Conservation (phyloP, 2,797 vertebrate species). For the Ibycter americanus region DNA sequence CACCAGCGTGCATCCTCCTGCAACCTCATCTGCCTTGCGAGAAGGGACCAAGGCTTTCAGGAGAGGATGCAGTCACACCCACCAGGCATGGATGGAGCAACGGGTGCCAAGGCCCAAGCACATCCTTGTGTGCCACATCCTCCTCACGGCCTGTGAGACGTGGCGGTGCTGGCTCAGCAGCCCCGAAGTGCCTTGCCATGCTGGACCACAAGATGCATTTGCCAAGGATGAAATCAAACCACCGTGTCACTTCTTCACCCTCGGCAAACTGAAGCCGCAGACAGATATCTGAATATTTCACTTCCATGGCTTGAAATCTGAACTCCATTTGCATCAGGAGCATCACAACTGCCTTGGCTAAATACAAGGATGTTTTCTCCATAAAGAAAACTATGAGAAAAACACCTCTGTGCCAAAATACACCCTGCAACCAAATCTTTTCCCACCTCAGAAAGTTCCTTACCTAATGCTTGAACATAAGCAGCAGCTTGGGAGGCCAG, state of each 20-base stretch:
- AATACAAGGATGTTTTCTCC: not conserved
- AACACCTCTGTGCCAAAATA: not conserved
- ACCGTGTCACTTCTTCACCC: not conserved
- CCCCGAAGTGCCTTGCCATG: accelerated
- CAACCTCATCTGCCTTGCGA: not conserved
- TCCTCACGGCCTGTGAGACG: accelerated
- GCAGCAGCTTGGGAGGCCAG: not conserved
- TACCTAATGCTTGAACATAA: not conserved
- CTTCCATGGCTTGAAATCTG: not conserved
- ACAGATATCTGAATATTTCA: not conserved
- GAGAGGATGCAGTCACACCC: too few species aligned
- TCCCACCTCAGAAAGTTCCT: not conserved
- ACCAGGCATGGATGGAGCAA: not conserved
- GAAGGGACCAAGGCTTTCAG: not conserved
- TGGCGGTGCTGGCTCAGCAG: not conserved
- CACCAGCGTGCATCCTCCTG: not conserved
- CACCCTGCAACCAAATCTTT: not conserved
- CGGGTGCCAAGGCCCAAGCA: not conserved
- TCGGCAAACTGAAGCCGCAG: not conserved
- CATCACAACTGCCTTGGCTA: not conserved
- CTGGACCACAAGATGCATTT: accelerated
- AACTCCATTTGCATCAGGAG: accelerated
- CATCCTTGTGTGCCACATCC: accelerated
- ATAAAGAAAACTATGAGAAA: not conserved
- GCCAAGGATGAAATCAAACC: not conserved